Evolutionary conservation across 2,888 invertebrate species (phyloP), one percentile per base, ranked within the genome.

Genomic region (Cosmia trapezina): DNA sequence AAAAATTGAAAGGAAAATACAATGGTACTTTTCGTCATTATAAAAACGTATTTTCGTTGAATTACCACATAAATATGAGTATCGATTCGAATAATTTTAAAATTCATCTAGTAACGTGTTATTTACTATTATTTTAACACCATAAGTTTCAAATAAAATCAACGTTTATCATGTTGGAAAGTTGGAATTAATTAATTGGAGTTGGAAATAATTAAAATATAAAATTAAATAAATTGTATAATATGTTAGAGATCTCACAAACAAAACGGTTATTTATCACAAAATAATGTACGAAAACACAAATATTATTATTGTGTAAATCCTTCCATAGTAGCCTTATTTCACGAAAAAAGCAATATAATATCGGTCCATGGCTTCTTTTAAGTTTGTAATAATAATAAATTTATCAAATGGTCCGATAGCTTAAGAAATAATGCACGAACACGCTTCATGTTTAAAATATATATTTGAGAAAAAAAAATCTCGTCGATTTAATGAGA

Each of bases 291-390:
- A 66, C 64, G 43, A 61, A 66, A 56, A 81, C 63, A 79, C 66
- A 76, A 66, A 61, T 41, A n/a, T 49, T 19, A 33, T 61, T 61
- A 65, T 53, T 66, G 70, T 76, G 63, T 82, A 75, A 75, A 78
- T 80, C 76, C 77, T 84, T 78, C 78, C 77, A 82, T 78, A 56
- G 37, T 72, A 84, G 73, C 84, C 73, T 84, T 80, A 84, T 83
- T 74, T 85, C 83, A 85, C 80, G 22, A 64, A 66, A 81, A 68
- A 74, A 84, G 72, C 77, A 86, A 86, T 84, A 80, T 70, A 7
- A 73, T 69, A 64, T 77, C 75, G 81, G 79, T 70, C 79, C 82
- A 81, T 73, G 19, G 66, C 72, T 76, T 78, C 6, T 53, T 54
- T 71, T 74, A 62, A 64, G 57, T 73, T 73, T 57, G 57, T 64